Evolutionary conservation across 2,888 invertebrate genomes (phyloP).

Genomic region (Orthosia incerta): DNA sequence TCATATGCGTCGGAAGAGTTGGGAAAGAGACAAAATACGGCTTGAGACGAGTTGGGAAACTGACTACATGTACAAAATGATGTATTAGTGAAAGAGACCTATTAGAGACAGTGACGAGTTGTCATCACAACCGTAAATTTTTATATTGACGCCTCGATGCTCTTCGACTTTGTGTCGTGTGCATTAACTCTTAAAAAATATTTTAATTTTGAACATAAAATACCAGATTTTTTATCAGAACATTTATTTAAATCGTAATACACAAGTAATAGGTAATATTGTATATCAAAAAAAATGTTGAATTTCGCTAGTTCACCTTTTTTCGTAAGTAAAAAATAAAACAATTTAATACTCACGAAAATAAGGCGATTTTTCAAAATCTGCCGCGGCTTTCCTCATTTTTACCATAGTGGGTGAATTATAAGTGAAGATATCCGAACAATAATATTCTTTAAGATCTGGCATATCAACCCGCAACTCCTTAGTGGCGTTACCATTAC

Average conservation of each 20-base stretch:
- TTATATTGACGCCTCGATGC: too few species aligned
- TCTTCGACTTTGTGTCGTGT: too few species aligned
- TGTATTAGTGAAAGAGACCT: too few species aligned
- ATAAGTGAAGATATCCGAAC: constrained; percentile 82
- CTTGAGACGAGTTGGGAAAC: too few species aligned
- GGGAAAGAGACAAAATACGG: too few species aligned
- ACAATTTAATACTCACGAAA: constrained; percentile 43
- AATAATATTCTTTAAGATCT: constrained; percentile 81
- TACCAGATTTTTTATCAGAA: neutral
- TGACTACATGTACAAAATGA: too few species aligned
- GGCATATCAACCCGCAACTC: constrained; percentile 77
- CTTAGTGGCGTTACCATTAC: neutral
- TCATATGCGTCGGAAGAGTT: too few species aligned
- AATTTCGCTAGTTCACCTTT: too few species aligned
- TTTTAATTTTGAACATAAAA: neutral
- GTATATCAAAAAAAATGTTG: neutral
- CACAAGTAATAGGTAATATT: constrained; percentile 16
- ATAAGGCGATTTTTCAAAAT: constrained; percentile 71
- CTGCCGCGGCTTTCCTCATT: constrained; percentile 77
- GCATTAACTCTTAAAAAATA: too few species aligned
- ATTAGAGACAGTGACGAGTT: too few species aligned
- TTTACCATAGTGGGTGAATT: constrained; percentile 85
- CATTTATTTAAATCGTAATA: constrained; percentile 38
- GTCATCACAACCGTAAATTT: too few species aligned
- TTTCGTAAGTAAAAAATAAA: constrained; percentile 9